Evolutionary conservation across 1,140 invertebrate species (phyloP), one percentile per base, ranked within the genome.

Genomic region (Scaptomyza montana): DNA sequence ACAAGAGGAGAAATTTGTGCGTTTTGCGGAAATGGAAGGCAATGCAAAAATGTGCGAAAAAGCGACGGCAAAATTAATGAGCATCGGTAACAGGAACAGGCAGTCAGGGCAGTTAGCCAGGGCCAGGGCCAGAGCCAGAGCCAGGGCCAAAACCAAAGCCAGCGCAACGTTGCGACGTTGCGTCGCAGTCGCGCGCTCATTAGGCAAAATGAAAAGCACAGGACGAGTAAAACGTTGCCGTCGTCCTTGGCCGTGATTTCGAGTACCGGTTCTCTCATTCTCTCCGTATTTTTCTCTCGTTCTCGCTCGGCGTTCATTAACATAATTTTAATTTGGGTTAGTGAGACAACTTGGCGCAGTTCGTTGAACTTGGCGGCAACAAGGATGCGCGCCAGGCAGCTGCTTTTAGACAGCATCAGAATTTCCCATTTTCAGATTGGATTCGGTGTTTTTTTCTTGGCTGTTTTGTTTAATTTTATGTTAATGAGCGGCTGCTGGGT

Each of bases 291-390:
- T 9, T 7, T 9, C 8, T 36, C 33, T 36, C 8, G 33, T 9
- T 36, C 33, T 36, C 33, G 7, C 8, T 36, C 72, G 47, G 55
- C 80, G 73, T 89, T 90, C 89, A 90, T 90, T 90, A 90, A 90
- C 89, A 90, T 90, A 90, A 90, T 90, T 90, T 90, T 90, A 90
- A 90, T 90, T 90, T 90, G 75, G 89, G 89, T 90, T 90, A 90
- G 87, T 90, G 80, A 90, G 85, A 85, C 84, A 89, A 87, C 85
- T 77, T 77, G 70, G 61, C 75, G 57, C 74, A 67, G 80, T 82
- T 82, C 80, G 79, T 90, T 90, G 87, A 90, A 90, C 87, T 68
- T 72, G 68, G 49, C 56, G 43, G 41, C 62, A 80, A 63, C 56
- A 59, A 84, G 75, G 72, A 75, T 75, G 47, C 39, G 63, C 46